Evolutionary conservation across 2,888 invertebrate species (phyloP).

Genomic region (Drosophila gaucha): DNA sequence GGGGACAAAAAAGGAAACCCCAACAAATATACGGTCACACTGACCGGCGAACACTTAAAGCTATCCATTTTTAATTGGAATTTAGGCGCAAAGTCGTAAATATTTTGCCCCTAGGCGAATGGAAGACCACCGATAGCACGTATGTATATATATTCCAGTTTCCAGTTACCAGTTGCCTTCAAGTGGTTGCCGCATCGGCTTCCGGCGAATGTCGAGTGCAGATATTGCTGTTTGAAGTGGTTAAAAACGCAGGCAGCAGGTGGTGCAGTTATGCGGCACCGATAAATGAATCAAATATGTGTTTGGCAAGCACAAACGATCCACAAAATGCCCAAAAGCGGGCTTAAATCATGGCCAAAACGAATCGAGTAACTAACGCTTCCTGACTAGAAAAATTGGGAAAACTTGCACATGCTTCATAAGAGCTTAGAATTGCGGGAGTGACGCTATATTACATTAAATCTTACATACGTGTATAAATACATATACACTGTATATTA

Average conservation of each 20-base stretch:
- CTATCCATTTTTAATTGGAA: constrained; percentile 75
- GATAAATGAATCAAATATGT: constrained; percentile 24
- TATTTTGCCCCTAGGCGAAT: constrained; percentile 47
- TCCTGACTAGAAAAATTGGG: not conserved
- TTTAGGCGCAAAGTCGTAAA: constrained; percentile 74
- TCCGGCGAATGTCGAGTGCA: constrained; percentile 14
- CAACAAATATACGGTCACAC: constrained; percentile 14
- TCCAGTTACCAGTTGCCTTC: constrained; percentile 7
- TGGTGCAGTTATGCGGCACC: constrained; percentile 8
- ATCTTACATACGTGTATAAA: too few relatives aligned
- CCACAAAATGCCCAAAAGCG: not conserved
- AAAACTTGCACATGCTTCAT: not conserved
- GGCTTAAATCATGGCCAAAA: not conserved
- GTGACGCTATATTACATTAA: too few relatives aligned
- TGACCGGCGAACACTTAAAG: constrained; percentile 53
- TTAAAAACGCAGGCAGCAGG: constrained; percentile 25
- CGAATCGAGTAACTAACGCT: not conserved
- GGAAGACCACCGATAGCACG: constrained; percentile 3
- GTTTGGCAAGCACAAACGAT: constrained; percentile 1
- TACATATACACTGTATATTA: too few relatives aligned
- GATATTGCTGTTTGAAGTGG: constrained; percentile 59
- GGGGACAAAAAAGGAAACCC: not conserved
- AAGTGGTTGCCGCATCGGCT: constrained; percentile 22
- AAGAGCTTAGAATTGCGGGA: too few relatives aligned
- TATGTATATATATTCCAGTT: not conserved